A percentile compares a stretch with the other conserved stretches of the same genome.
These are phyloP conservation scores for Gyrodactylus bullatarudis DNA, from an alignment of 1,140 invertebrate species.

Conservation along the genomic window DNA sequence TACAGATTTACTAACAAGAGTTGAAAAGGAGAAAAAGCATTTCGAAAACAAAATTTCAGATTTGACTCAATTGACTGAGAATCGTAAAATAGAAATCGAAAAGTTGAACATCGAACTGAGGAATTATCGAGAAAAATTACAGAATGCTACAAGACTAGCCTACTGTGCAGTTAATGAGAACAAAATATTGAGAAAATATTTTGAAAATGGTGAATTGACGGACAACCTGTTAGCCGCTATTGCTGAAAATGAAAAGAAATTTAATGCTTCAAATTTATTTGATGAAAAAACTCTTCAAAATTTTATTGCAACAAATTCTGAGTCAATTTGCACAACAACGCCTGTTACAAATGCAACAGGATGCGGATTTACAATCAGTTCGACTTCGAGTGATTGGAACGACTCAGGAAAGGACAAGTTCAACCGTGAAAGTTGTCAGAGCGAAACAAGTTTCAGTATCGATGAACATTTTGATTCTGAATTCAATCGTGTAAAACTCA, in stretches of 20 bases:
- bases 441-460: background rate
- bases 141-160: background rate
- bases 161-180: conserved; percentile 12
- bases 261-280: background rate
- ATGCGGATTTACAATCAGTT: background rate
- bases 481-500: background rate
- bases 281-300: conserved; percentile 1
- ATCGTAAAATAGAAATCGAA: conserved; percentile 18
- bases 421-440: background rate
- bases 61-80: conserved; percentile 16
- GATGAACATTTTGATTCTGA: conserved; percentile 9
- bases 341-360: background rate
- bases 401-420: background rate
- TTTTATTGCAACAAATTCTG: background rate
- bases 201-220: background rate
- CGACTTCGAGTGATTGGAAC: background rate
- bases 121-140: conserved; percentile 7
- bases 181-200: conserved; percentile 9
- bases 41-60: conserved; percentile 18
- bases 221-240: background rate
- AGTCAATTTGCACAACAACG: background rate
- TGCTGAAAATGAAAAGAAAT: background rate
- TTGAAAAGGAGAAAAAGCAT: conserved; percentile 19
- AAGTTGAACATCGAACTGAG: conserved; percentile 12
- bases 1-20: conserved; percentile 18